Base-by-base conservation (phyloP, 2,113 vertebrate genomes). In the Ochotona princeps region DNA sequence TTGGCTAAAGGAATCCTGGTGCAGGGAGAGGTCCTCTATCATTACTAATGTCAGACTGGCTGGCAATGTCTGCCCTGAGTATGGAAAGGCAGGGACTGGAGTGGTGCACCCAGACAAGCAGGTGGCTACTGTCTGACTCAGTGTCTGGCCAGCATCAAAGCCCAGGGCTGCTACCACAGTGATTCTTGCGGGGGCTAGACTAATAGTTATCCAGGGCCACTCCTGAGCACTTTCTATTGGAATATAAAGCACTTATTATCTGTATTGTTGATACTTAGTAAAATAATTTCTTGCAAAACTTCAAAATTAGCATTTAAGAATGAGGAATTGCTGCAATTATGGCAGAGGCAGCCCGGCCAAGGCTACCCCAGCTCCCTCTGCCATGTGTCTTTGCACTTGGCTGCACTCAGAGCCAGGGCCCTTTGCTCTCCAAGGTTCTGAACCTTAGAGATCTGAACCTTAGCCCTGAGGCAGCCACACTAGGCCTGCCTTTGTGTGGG, bases 231-330 rank as follows among this genome's bases (percentile, higher is more conserved):
- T 67, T 8, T 95, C 66, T 67, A 2, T 0, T 51, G 0, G 0
- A 94, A 67, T 86, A 79, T 66, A 82, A 92, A 63, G 93, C 93
- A 66, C 25, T 1, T 0, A 0, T 78, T 91, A 96, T 97, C 95
- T 57, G 73, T 97, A 96, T 93, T 87, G 90, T 96, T 97, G 97
- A 97, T 97, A 96, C 87, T 96, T 96, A 96, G 92, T 89, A 96
- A 97, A 97, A 87, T 81, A 97, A 97, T 96, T 94, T 95, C 93
- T 89, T 0, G 20, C 94, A 87, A 96, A 97, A 96, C 96, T 93
- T 97, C 92, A 93, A 12, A 94, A 97, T 97, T 96, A 97, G 87
- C 96, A 94, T 96, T 95, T 97, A 87, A 89, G 91, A 87, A 90
- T 97, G 94, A 98, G 93, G 89, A 90, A 98, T 94, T 0, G 35